Evolutionary conservation across 2,113 vertebrate species (phyloP).

Genomic region (Hyperopisus bebe): DNA sequence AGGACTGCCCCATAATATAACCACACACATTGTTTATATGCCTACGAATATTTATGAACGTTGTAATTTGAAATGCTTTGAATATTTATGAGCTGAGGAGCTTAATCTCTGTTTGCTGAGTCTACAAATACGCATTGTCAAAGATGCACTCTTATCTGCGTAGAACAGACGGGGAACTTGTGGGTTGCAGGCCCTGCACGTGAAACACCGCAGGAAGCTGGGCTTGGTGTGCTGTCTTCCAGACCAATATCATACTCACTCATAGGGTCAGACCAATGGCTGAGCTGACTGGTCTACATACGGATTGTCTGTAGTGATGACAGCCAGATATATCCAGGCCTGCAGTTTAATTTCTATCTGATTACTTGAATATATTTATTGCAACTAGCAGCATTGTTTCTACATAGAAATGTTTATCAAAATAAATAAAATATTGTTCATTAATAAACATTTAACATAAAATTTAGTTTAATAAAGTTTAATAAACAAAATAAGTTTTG

Average conservation of each 20-base stretch:
- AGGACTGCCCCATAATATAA: neutral
- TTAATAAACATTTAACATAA: too few relatives aligned
- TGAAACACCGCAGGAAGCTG: neutral
- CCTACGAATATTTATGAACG: neutral
- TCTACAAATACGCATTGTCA: neutral
- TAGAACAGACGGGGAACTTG: slow-evolving; percentile 16
- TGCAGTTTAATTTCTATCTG: neutral
- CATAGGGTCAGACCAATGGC: neutral
- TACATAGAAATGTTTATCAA: neutral
- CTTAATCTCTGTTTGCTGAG: slow-evolving; percentile 12
- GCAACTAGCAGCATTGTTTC: neutral
- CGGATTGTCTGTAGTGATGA: neutral
- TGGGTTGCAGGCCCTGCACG: neutral
- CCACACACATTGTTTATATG: neutral
- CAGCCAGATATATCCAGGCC: neutral
- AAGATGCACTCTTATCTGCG: slow-evolving; percentile 17
- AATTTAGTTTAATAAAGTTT: too few relatives aligned
- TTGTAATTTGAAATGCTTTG: slow-evolving; percentile 7
- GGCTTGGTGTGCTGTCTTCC: neutral
- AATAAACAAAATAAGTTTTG: too few relatives aligned
- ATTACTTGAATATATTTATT: neutral
- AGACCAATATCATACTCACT: neutral
- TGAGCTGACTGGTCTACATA: neutral
- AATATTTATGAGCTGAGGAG: slow-evolving; percentile 16
- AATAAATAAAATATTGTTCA: neutral